These are phyloP conservation scores for Danionella cerebrum DNA, from an alignment of 2,113 vertebrate genomes.

Conservation along the genomic window DNA sequence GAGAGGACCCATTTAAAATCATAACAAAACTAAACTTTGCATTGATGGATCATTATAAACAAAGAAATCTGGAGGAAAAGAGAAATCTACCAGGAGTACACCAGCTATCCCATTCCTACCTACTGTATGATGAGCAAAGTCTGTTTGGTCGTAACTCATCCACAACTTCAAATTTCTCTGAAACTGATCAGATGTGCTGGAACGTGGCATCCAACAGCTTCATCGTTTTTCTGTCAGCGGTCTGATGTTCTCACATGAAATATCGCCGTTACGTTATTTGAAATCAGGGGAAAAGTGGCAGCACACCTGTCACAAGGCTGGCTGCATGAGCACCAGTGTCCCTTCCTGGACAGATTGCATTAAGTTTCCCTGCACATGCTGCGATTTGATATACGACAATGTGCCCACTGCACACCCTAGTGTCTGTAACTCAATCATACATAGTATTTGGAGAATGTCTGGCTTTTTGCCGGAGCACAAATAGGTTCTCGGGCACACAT, in stretches of 20 bases:
- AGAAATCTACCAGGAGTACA: too few species aligned
- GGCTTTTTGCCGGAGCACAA: constrained; percentile 57
- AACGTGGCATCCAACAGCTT: constrained; percentile 6
- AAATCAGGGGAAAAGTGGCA: background rate
- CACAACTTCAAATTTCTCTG: background rate
- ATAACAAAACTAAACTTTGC: too few species aligned
- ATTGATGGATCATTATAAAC: too few species aligned
- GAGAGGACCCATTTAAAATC: too few species aligned
- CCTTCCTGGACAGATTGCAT: constrained; percentile 44
- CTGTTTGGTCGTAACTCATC: background rate
- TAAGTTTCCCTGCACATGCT: constrained; percentile 59
- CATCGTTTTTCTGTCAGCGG: constrained; percentile 35
- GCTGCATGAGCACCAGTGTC: constrained; percentile 25
- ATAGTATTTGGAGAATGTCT: constrained; percentile 62
- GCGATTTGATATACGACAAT: constrained; percentile 57
- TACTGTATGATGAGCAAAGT: background rate
- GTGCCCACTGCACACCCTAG: constrained; percentile 44
- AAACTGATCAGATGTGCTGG: background rate
- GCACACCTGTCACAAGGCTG: constrained; percentile 60
- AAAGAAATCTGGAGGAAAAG: too few species aligned
- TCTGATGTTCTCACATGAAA: constrained; percentile 14
- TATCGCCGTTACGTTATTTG: constrained; percentile 15
- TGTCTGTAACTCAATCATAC: constrained; percentile 62
- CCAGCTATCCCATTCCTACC: too few species aligned
- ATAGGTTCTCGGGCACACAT: constrained; percentile 47